Conservation (phyloP, 2,113 vertebrate species). For the Caracal caracal region DNA sequence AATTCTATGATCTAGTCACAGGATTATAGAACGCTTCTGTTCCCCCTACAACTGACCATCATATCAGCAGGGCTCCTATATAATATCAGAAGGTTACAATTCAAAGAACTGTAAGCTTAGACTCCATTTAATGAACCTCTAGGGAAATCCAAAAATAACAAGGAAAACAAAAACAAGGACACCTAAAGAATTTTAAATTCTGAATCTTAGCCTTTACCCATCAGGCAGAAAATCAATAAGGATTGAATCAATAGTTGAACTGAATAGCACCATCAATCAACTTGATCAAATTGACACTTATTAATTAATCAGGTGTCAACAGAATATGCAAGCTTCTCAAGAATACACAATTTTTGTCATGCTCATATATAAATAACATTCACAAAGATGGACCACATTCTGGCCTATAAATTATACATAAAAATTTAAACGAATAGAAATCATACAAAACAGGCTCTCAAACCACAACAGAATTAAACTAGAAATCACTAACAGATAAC, state of each 20-base stretch:
- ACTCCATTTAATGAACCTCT: not conserved
- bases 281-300: not conserved
- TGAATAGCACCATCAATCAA: not conserved
- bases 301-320: not conserved
- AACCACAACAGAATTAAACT: not conserved
- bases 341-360: not conserved
- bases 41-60: not conserved
- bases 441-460: not conserved
- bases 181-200: not conserved
- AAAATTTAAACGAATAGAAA: not conserved
- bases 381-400: not conserved
- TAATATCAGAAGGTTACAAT: not conserved
- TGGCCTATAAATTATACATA: not conserved
- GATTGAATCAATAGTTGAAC: not conserved
- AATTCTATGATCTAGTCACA: not conserved
- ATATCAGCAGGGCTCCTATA: not conserved
- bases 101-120: not conserved
- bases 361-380: not conserved
- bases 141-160: not conserved
- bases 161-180: not conserved
- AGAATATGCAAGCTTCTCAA: not conserved
- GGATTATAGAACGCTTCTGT: not conserved
- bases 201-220: not conserved
- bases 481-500: not conserved
- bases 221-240: not conserved